A percentile compares a stretch with the other conserved stretches of the same genome.
Evolutionary conservation across 1,140 invertebrate species (phyloP).

Genomic region (Conopomorpha cramerella): DNA sequence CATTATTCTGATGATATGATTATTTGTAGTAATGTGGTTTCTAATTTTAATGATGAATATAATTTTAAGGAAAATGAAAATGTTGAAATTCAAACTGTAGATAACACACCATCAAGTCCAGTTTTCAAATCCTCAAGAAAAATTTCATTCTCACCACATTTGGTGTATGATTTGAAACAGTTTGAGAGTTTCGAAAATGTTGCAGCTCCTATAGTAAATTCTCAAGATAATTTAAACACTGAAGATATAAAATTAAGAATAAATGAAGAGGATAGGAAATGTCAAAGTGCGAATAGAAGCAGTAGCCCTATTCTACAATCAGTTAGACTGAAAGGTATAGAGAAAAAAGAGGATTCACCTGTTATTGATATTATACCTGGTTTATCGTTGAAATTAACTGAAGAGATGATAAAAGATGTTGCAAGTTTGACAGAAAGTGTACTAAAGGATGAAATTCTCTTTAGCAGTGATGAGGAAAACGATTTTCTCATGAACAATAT

Average conservation of each 20-base stretch:
- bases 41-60: too few species aligned
- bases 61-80: not conserved
- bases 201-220: too few species aligned
- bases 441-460: constrained; percentile 29
- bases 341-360: too few species aligned
- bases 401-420: not conserved
- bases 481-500: constrained; percentile 12
- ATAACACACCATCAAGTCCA: constrained; percentile 10
- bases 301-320: too few species aligned
- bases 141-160: constrained; percentile 9
- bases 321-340: too few species aligned
- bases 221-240: constrained; percentile 16
- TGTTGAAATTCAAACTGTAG: constrained; percentile 1
- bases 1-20: too few species aligned
- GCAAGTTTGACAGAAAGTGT: too few species aligned
- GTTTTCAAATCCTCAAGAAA: constrained; percentile 9
- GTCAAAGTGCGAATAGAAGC: not conserved
- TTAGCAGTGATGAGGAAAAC: constrained; percentile 43
- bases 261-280: constrained; percentile 1
- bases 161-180: constrained; percentile 23
- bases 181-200: constrained; percentile 44
- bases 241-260: constrained; percentile 1
- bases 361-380: too few species aligned
- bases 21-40: too few species aligned
- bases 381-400: too few species aligned